Evolutionary conservation across 2,113 vertebrate species (phyloP), one percentile per base, ranked within the genome.

Genomic region (Motacilla alba): DNA sequence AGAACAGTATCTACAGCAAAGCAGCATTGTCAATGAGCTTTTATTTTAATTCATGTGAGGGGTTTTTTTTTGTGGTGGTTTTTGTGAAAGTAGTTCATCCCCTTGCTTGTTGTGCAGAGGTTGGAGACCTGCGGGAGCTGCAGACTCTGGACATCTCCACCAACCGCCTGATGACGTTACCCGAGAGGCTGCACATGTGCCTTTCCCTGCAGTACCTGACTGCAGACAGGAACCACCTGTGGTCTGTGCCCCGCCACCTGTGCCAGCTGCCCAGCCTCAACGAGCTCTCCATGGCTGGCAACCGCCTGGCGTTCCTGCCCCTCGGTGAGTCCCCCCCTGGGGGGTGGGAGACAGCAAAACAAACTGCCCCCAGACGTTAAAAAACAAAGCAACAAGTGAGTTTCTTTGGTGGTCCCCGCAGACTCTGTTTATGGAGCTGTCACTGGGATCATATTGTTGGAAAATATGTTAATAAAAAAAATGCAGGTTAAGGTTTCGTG

Each of bases 261-360:
- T 99, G 99, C 98, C 98, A 98, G 83, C 98, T 99, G 41, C 98
- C 98, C 37, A 98, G 98, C 97, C 99, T 99, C 98, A 99, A 98
- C 26, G 99, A 99, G 98, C 99, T 99, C 91, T 99, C 99, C 94
- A 98, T 99, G 99, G 99, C 99, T 20, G 98, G 99, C 46, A 99
- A 99, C 98, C 97, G 98, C 74, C 98, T 99, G 44, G 98, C 97
- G 2, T 99, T 98, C 94, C 96, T 99, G 85, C 99, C 99, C 6
- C 98, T 99, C 8, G 99, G 99, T 99, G 96, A 99, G 98, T 97
- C 5, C 46, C 49, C 23, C 0, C 4, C 33, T 39, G 47, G 46
- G 43, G 53, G n/a, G 37, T 13, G 53, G 24, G 9, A 41, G 49
- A 27, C 52, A 3, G 70, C 49, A 55, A 47, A 83, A 70, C 43